A percentile compares a stretch with the other conserved stretches of the same genome.
Conservation (phyloP, 2,888 invertebrate genomes). For the Chrysolina americana region DNA sequence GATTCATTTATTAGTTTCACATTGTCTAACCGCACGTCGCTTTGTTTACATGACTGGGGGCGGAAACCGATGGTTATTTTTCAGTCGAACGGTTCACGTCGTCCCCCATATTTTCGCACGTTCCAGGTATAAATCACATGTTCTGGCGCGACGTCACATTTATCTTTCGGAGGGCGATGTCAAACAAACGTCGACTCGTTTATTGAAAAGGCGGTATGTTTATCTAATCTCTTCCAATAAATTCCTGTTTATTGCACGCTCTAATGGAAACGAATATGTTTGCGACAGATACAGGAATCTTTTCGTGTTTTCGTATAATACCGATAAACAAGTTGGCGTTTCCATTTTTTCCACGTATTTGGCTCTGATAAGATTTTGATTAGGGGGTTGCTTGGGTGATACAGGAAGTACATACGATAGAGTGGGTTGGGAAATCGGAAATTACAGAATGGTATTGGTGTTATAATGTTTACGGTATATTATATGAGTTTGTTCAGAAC, state of each 20-base stretch:
- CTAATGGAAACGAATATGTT: slow-evolving; percentile 2
- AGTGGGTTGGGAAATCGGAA: neutral
- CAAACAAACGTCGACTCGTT: slow-evolving; percentile 1
- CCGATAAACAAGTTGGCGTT: neutral
- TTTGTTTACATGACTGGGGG: neutral
- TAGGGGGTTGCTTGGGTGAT: neutral
- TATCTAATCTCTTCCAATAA: neutral
- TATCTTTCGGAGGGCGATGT: neutral
- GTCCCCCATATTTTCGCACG: neutral
- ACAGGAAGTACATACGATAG: neutral
- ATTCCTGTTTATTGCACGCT: neutral
- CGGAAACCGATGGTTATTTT: neutral
- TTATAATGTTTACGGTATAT: too few relatives aligned
- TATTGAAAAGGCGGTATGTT: neutral
- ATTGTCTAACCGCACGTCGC: neutral
- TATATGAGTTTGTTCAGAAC: too few relatives aligned
- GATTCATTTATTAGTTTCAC: too few relatives aligned
- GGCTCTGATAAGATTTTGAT: neutral
- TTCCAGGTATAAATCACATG: neutral
- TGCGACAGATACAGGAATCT: neutral
- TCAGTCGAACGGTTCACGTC: neutral
- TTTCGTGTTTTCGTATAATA: neutral
- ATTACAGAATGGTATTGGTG: too few relatives aligned
- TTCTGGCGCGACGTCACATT: neutral
- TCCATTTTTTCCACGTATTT: neutral